Percentiles rank a stretch among this genome's conserved stretches.
These are phyloP conservation scores for Aspidiotus rigidus DNA, from an alignment of 2,888 invertebrate species.

Conservation along the genomic window DNA sequence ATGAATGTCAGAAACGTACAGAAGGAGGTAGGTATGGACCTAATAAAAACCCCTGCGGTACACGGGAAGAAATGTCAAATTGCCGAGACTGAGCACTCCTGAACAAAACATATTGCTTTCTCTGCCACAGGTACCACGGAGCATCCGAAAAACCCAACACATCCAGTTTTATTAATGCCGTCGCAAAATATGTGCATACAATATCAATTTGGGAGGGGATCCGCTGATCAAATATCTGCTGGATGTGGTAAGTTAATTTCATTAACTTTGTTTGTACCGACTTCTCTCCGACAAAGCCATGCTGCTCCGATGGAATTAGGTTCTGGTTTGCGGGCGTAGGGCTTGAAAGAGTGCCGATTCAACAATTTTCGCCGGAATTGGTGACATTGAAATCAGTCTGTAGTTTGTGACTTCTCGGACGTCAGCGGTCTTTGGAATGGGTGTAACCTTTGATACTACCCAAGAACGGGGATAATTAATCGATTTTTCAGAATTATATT, in stretches of 20 bases:
- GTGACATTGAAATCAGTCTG: neutral
- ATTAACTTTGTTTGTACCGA: neutral
- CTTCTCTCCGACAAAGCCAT: neutral
- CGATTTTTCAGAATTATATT: constrained; percentile 5
- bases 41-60: neutral
- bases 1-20: neutral
- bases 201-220: neutral
- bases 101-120: neutral
- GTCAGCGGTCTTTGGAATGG: too few relatives aligned
- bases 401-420: neutral
- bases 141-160: neutral
- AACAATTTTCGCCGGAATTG: neutral
- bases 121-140: neutral
- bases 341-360: neutral
- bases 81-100: too few relatives aligned
- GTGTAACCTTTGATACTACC: neutral
- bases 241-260: neutral
- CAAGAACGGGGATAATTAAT: neutral
- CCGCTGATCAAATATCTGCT: neutral
- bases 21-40: neutral
- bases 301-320: neutral
- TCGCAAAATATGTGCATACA: neutral
- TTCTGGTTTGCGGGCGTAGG: neutral
- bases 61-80: neutral
- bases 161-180: neutral